Conservation (phyloP, 2,888 invertebrate species). For the Eilema griseolum region DNA sequence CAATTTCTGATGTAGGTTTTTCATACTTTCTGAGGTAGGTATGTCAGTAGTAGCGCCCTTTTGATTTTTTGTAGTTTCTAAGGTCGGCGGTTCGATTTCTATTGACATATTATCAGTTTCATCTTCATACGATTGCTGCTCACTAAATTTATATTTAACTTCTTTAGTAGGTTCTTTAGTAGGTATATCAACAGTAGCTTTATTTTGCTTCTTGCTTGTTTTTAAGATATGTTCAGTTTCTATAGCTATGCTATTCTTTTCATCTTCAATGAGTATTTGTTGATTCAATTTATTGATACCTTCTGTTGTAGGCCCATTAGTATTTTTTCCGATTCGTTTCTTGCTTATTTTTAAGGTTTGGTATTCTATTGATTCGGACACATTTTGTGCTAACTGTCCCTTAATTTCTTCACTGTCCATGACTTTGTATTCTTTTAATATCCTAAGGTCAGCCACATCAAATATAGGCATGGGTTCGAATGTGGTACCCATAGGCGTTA, state of each 20-base stretch:
- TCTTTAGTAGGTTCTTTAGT: no score
- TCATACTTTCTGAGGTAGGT: neutral
- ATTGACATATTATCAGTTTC: conserved; percentile 1
- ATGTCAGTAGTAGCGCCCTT: neutral
- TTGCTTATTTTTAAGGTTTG: neutral
- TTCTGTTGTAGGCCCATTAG: neutral
- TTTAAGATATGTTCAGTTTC: neutral
- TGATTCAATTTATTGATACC: neutral
- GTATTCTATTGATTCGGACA: neutral
- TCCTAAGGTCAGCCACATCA: neutral
- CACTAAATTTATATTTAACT: neutral
- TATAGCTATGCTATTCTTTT: neutral
- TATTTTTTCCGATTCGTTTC: neutral
- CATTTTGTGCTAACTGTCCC: neutral
- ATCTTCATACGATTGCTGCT: neutral
- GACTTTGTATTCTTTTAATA: neutral
- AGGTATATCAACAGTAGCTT: neutral
- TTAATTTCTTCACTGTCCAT: neutral
- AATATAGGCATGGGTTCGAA: neutral
- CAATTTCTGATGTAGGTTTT: neutral
- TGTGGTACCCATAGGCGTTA: conserved; percentile 6
- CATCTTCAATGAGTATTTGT: neutral
- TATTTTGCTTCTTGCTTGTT: neutral
- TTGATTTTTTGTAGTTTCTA: neutral
- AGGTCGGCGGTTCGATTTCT: neutral